These are phyloP conservation scores for Hoplostethus mediterraneus DNA, from an alignment of 2,797 vertebrate species.

Conservation along the genomic window DNA sequence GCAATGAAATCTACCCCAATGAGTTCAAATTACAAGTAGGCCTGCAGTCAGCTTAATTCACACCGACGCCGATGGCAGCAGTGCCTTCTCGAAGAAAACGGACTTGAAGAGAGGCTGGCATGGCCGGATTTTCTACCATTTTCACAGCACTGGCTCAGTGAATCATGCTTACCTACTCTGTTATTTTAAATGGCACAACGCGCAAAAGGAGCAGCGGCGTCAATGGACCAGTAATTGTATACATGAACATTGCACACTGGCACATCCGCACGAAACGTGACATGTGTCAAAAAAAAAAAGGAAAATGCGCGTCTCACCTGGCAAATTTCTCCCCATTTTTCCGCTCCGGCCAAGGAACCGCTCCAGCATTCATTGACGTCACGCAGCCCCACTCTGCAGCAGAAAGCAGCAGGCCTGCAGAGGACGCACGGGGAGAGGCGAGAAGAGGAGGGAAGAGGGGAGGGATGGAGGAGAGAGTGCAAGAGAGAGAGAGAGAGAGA, in stretches of 20 bases:
- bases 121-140: constrained; percentile 34
- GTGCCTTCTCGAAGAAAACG: constrained; percentile 24
- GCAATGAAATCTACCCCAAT: constrained; percentile 33
- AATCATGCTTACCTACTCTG: constrained; percentile 51
- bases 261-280: not conserved
- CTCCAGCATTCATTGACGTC: constrained; percentile 86
- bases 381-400: constrained; percentile 86
- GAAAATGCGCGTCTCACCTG: constrained; percentile 83
- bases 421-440: constrained; percentile 67
- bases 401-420: constrained; percentile 80
- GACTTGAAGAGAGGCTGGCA: not conserved
- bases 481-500: constrained; percentile 5
- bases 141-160: constrained; percentile 48
- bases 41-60: constrained; percentile 39
- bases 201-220: constrained; percentile 38
- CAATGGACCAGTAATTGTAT: constrained; percentile 32
- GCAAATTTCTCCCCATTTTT: constrained; percentile 80
- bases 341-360: constrained; percentile 80
- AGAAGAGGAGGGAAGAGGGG: constrained; percentile 33
- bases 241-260: constrained; percentile 12
- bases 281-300: constrained; percentile 39
- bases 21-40: constrained; percentile 26
- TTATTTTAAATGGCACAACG: constrained; percentile 46
- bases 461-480: constrained; percentile 5
- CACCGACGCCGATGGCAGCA: constrained; percentile 38